phyloP scores from a whole-genome alignment of 2,888 invertebrate species.

The Antheraea assamensis region DNA sequence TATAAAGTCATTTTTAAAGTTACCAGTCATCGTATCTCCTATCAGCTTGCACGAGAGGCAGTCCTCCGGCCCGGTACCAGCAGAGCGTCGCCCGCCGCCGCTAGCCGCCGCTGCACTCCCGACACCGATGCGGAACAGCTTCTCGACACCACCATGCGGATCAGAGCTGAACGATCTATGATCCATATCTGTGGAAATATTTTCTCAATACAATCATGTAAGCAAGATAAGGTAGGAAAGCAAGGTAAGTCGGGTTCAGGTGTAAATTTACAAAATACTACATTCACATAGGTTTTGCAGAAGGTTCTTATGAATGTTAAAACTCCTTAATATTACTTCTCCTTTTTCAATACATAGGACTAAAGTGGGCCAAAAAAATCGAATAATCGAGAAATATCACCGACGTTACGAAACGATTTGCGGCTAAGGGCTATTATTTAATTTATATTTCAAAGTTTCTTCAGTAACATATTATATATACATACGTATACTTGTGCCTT shows the following conservation, averaged over 20 bases:
- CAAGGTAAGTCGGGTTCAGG: no score
- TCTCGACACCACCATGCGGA: constrained; percentile 91
- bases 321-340: no score
- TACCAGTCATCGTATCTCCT: constrained; percentile 85
- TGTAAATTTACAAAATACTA: no score
- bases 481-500: constrained; percentile 90
- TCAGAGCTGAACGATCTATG: constrained; percentile 91
- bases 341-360: no score
- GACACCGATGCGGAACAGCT: constrained; percentile 86
- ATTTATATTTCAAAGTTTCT: background rate
- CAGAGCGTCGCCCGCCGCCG: constrained; percentile 86
- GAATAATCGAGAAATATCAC: background rate
- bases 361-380: no score
- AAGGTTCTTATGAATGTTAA: no score
- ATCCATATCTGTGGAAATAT: constrained; percentile 89
- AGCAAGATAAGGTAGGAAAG: no score
- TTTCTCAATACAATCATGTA: background rate
- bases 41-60: constrained; percentile 69
- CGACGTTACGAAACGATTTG: background rate
- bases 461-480: background rate
- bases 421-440: background rate
- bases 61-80: constrained; percentile 87
- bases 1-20: constrained; percentile 28
- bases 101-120: constrained; percentile 87
- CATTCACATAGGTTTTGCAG: no score